Percentiles rank a stretch among this genome's conserved stretches.
These are phyloP conservation scores for Thumatha senex DNA, from an alignment of 2,888 invertebrate genomes.

Conservation along the genomic window DNA sequence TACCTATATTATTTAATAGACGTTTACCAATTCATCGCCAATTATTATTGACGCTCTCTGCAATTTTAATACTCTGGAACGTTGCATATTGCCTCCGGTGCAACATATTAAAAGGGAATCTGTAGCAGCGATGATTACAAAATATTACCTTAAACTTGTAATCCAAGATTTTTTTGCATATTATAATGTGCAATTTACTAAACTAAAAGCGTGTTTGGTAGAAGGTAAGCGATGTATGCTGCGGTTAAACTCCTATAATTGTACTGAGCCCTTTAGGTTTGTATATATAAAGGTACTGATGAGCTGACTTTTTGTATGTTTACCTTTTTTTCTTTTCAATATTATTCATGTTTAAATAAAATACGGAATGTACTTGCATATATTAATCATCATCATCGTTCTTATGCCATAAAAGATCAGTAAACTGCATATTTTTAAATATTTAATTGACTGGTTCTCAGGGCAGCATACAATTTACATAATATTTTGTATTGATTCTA, in stretches of 20 bases:
- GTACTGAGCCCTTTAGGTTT: constrained; percentile 43
- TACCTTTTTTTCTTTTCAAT: too few relatives aligned
- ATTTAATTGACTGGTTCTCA: not conserved
- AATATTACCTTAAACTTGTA: constrained; percentile 39
- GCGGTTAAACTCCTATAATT: constrained; percentile 54
- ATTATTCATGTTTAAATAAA: constrained; percentile 3
- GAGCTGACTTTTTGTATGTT: constrained; percentile 11
- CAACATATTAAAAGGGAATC: constrained; percentile 37
- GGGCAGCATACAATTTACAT: not conserved
- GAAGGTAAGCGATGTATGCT: constrained; percentile 43
- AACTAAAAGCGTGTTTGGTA: constrained; percentile 62
- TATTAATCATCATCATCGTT: constrained; percentile 10
- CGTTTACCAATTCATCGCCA: constrained; percentile 16
- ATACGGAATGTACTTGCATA: constrained; percentile 13
- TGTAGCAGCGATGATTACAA: constrained; percentile 35
- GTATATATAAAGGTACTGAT: constrained; percentile 11
- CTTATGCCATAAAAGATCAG: constrained; percentile 5
- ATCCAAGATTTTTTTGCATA: constrained; percentile 64
- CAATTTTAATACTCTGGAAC: constrained; percentile 19
- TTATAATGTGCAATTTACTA: constrained; percentile 67
- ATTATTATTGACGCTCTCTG: constrained; percentile 17
- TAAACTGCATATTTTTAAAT: not conserved
- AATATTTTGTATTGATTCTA: not conserved
- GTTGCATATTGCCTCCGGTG: constrained; percentile 23
- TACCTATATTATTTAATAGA: constrained; percentile 7